A percentile compares a stretch with the other conserved stretches of the same genome.
Evolutionary conservation across 2,888 invertebrate genomes (phyloP).

Genomic region (Nymphalis polychloros): DNA sequence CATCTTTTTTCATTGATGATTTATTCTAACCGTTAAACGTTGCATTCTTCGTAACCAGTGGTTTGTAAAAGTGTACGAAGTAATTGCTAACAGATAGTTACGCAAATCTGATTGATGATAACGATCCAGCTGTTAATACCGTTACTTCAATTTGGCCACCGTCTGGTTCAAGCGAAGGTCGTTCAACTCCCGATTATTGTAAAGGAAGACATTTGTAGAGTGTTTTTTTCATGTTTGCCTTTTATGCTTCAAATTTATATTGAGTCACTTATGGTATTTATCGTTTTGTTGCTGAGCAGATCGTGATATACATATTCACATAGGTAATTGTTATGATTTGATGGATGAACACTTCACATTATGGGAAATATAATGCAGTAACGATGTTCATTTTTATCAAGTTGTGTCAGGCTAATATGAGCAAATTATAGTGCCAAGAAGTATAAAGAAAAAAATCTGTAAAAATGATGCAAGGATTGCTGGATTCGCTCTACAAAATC

Average conservation of each 20-base stretch:
- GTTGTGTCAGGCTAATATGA: conserved; percentile 41
- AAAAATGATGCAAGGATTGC: conserved; percentile 79
- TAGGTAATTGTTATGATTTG: conserved; percentile 19
- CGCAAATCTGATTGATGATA: conserved; percentile 80
- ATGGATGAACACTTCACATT: conserved; percentile 57
- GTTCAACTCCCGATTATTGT: conserved; percentile 55
- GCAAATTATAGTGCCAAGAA: conserved; percentile 46
- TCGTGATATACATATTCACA: conserved; percentile 15
- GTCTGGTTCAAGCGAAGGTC: conserved; percentile 62
- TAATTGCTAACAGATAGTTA: conserved; percentile 78
- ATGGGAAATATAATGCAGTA: conserved; percentile 56
- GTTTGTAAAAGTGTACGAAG: conserved; percentile 59
- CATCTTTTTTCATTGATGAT: conserved; percentile 28
- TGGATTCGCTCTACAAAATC: conserved; percentile 75
- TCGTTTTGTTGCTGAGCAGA: conserved; percentile 20
- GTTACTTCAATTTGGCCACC: conserved; percentile 78
- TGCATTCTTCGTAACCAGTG: conserved; percentile 60
- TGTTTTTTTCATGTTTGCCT: conserved; percentile 42
- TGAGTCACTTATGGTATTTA: conserved; percentile 1
- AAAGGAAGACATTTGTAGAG: conserved; percentile 38
- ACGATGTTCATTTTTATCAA: conserved; percentile 43
- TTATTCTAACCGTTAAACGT: conserved; percentile 40
- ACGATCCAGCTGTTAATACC: conserved; percentile 67
- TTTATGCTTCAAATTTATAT: conserved; percentile 11
- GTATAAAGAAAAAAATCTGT: conserved; percentile 47